phyloP scores from a whole-genome alignment of 2,888 invertebrate genomes.

The Carcina quercana region DNA sequence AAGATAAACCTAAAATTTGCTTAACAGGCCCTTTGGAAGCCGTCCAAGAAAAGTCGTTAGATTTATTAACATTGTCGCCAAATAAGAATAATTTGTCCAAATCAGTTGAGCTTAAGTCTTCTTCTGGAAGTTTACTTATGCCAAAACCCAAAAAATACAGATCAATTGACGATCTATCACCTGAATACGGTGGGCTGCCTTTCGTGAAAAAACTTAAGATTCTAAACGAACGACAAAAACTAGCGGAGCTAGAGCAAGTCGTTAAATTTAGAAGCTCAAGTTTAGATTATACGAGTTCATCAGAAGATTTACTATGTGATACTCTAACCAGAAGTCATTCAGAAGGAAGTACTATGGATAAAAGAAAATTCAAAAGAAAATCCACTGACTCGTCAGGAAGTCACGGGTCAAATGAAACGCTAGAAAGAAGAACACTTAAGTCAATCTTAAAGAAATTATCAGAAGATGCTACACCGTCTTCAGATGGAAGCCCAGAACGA shows the following conservation, averaged over 20 bases:
- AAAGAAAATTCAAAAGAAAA: slow-evolving; percentile 62
- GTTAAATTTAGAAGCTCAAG: slow-evolving; percentile 87
- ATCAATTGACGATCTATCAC: slow-evolving; percentile 90
- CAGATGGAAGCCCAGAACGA: slow-evolving; percentile 60
- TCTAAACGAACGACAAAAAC: slow-evolving; percentile 89
- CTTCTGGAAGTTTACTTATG: slow-evolving; percentile 38
- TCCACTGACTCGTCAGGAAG: slow-evolving; percentile 50
- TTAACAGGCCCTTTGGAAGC: slow-evolving; percentile 60
- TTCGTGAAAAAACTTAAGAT: slow-evolving; percentile 93
- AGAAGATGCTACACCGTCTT: slow-evolving; percentile 76
- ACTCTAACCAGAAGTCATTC: slow-evolving; percentile 84
- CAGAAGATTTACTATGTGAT: slow-evolving; percentile 73
- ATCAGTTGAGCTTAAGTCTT: slow-evolving; percentile 32
- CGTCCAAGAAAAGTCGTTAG: slow-evolving; percentile 62
- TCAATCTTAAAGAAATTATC: slow-evolving; percentile 90
- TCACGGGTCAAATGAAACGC: slow-evolving; percentile 83
- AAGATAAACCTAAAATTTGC: slow-evolving; percentile 56
- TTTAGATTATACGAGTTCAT: slow-evolving; percentile 80
- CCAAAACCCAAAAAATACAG: slow-evolving; percentile 79
- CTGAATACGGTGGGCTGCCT: slow-evolving; percentile 89
- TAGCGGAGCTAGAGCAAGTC: slow-evolving; percentile 86
- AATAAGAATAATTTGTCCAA: slow-evolving; percentile 39
- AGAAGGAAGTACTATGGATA: slow-evolving; percentile 86
- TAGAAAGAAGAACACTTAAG: slow-evolving; percentile 86
- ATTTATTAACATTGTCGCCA: slow-evolving; percentile 58